Percentiles rank a stretch among this genome's conserved stretches.
phyloP scores from a whole-genome alignment of 2,113 vertebrate species.

The Castor canadensis region DNA sequence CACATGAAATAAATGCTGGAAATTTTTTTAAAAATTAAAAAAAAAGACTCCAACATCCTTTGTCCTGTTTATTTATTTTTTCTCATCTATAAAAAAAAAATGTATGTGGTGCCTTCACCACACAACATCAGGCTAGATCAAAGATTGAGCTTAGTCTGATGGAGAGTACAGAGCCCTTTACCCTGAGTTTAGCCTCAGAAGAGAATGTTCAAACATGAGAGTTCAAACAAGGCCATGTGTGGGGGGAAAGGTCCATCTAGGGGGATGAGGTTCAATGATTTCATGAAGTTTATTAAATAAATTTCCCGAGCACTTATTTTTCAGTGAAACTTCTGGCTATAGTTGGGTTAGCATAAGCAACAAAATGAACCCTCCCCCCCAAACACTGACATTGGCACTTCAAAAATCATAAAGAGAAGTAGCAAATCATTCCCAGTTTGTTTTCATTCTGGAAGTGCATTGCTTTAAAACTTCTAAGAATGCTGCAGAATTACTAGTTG shows the following conservation, averaged over 20 bases:
- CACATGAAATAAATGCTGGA: neutral
- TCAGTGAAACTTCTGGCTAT: constrained; percentile 37
- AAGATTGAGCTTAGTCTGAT: neutral
- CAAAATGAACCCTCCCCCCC: constrained; percentile 18
- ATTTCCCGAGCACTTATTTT: constrained; percentile 37
- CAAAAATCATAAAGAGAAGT: constrained; percentile 1
- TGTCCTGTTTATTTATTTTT: constrained; percentile 22
- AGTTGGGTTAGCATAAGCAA: constrained; percentile 36
- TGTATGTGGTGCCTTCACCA: neutral
- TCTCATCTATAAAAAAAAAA: constrained; percentile 34
- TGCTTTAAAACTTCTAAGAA: constrained; percentile 16
- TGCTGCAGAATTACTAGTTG: neutral
- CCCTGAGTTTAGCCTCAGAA: neutral
- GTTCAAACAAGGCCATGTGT: constrained; percentile 8
- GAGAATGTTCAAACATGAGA: neutral
- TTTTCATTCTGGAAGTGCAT: constrained; percentile 20
- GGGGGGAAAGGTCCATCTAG: neutral
- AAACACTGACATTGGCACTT: constrained; percentile 64
- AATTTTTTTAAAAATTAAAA: neutral
- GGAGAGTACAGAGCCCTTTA: neutral
- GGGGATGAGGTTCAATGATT: neutral
- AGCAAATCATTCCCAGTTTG: constrained; percentile 5
- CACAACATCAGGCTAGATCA: neutral
- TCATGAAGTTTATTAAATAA: constrained; percentile 38
- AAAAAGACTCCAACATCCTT: neutral